Evolutionary conservation across 2,113 vertebrate species (phyloP).

Genomic region (Bufo bufo): DNA sequence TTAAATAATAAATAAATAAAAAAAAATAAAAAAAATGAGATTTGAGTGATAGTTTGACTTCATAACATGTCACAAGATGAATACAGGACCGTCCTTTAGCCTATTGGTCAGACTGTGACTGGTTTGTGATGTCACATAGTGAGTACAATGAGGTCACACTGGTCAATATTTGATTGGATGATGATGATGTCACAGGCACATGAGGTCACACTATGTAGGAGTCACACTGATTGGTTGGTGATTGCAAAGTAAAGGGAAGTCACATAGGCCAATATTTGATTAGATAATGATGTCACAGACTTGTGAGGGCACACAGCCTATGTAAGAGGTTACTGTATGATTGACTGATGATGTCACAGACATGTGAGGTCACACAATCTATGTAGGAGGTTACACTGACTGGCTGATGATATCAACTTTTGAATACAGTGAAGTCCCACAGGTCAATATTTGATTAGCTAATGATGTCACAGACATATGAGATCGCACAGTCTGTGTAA

Average conservation of each 20-base stretch:
- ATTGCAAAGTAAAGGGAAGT: not conserved
- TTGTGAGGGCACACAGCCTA: too few relatives aligned
- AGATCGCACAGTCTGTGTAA: not conserved
- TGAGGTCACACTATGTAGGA: not conserved
- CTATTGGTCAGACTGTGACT: not conserved
- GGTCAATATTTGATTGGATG: not conserved
- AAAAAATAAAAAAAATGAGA: not conserved
- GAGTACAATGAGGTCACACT: not conserved
- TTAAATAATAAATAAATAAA: not conserved
- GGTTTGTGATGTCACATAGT: not conserved
- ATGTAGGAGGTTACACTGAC: too few relatives aligned
- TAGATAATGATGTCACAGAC: not conserved
- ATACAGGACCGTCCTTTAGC: not conserved
- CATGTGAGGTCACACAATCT: too few relatives aligned
- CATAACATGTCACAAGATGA: not conserved
- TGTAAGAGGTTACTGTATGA: too few relatives aligned
- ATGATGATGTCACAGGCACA: too few relatives aligned
- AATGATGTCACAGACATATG: too few relatives aligned
- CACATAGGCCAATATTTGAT: not conserved
- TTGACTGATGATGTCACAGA: too few relatives aligned
- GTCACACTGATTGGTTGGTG: not conserved
- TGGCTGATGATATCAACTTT: too few relatives aligned
- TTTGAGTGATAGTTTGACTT: not conserved
- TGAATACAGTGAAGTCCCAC: too few relatives aligned
- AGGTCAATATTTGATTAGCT: too few relatives aligned